A percentile compares a stretch with the other conserved stretches of the same genome.
Conservation (phyloP, 2,113 vertebrate genomes). For the Malurus cyaneus region DNA sequence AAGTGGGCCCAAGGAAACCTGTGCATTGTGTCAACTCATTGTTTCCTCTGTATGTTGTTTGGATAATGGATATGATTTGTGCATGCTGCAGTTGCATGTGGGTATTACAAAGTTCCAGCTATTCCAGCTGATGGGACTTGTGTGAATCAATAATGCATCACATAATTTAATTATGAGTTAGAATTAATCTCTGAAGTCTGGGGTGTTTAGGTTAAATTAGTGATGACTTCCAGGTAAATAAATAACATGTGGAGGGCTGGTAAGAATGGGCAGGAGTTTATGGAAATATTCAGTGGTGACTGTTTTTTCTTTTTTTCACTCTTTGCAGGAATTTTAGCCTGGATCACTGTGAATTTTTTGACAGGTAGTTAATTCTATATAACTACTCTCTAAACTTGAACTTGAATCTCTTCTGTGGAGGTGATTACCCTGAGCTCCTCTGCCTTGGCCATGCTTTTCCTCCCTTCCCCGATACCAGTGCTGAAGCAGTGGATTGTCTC, state of each 20-base stretch:
- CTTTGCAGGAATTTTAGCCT: slow-evolving; percentile 90
- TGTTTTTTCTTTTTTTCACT: neutral
- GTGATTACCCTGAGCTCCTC: neutral
- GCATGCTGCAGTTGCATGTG: neutral
- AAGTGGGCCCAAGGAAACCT: neutral
- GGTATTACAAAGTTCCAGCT: neutral
- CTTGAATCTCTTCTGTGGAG: neutral
- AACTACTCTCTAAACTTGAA: neutral
- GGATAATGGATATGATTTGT: neutral
- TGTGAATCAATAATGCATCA: neutral
- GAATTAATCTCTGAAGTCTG: neutral
- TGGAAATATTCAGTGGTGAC: neutral
- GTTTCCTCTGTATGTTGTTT: neutral
- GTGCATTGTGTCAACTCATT: neutral
- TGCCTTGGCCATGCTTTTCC: neutral
- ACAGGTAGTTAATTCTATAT: slow-evolving; percentile 83
- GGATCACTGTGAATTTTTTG: slow-evolving; percentile 98
- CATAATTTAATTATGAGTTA: neutral
- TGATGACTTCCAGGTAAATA: neutral
- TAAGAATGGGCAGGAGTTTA: neutral
- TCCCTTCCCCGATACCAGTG: neutral
- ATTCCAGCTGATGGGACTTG: neutral
- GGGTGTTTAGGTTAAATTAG: neutral
- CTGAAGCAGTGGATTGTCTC: neutral
- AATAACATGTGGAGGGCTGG: neutral